Base-by-base conservation (phyloP, 2,797 vertebrate species). In the Periophthalmus magnuspinnatus region DNA sequence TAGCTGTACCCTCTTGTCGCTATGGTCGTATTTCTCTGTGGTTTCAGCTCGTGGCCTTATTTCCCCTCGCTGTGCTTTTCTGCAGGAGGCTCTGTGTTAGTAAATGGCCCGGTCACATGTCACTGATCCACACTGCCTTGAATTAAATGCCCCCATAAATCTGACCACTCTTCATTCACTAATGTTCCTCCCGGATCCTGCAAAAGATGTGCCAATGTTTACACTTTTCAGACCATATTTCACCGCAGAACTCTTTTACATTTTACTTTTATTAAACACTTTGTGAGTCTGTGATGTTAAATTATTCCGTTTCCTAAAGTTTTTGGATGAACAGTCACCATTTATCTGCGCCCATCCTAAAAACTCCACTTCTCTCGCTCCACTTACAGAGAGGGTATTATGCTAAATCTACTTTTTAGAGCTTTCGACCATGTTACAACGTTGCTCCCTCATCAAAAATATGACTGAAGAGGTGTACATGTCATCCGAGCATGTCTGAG, bases 131-230 rank as follows among this genome's bases (percentile, higher is more conserved):
- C 9, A 16, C 75, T 65, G 82, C 79, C 72, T 80, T 70, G 69
- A 81, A 68, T 82, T 70, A 83, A 86, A 80, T 2, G 11, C 65
- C 0, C 1, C 67, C 63, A 74, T 88, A 71, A 85, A 84, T 87
- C 85, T 81, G 72, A 67, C 59, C 2, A 0, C 73, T 74, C 63
- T 28, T 52, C 67, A 67, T 80, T 78, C 67, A 16, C 48, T 74
- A 58, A 72, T 32, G 72, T 67, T n/a, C 67, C 67, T 68, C 60
- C 6, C 24, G 64, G 78, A 69, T 62, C 70, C 45, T 50, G 75
- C 70, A 75, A 67, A 80, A 68, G 73, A 33, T 28, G 32, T 59
- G 34, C 19, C 59, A 36, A 4, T 21, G 34, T 28, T 59, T 17
- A 61, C 50, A 52, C 3, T 9, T 9, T 52, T 50, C 48, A 50